Base-by-base conservation (phyloP, 2,113 vertebrate genomes). In the Enhydra lutris region DNA sequence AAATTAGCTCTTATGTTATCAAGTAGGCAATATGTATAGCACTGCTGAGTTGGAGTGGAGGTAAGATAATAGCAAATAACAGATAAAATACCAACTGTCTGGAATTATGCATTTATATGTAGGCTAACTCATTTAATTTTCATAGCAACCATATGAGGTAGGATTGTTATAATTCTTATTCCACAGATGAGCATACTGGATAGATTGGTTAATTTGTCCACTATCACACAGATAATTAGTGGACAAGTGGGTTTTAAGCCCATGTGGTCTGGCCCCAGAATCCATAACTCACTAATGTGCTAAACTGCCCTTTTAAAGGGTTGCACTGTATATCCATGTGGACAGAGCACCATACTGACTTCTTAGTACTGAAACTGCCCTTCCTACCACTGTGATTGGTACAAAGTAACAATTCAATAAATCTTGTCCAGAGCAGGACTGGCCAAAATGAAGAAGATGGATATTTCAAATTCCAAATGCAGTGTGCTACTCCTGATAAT, bases 311-410 rank as follows among this genome's bases (percentile, higher is more conserved):
- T 21, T 50, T 65, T 69, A 78, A 21, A n/a, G 63, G 61, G 69
- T 12, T 63, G n/a, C 11, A 82, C 1, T 74, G 1, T 80, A 55
- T 73, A 55, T 39, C 29, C 85, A 78, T 52, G 47, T 13, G 52
- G 42, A 6, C 24, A 55, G 31, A 17, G 39, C 6, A 36, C 42
- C 24, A 0, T 21, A 8, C 12, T 7, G 23, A 59, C 5, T 45
- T 23, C 15, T 4, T 10, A 42, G 29, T 36, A 87, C 7, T 52
- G 8, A 61, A 73, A 59, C 18, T 76, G 39, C 3, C n/a, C 8
- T 11, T 45, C 31, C 26, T 12, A 12, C 12, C 26, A 7, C 34
- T 50, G 12, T 4, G 5, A 42, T 3, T 63, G 26, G 24, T 55
- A 91, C 9, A 63, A 55, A 76, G 36, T 55, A n/a, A 11, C 34